Percentiles rank a stretch among this genome's conserved stretches.
These are phyloP conservation scores for Agapostemon virescens DNA, from an alignment of 2,888 invertebrate genomes.

Conservation along the genomic window DNA sequence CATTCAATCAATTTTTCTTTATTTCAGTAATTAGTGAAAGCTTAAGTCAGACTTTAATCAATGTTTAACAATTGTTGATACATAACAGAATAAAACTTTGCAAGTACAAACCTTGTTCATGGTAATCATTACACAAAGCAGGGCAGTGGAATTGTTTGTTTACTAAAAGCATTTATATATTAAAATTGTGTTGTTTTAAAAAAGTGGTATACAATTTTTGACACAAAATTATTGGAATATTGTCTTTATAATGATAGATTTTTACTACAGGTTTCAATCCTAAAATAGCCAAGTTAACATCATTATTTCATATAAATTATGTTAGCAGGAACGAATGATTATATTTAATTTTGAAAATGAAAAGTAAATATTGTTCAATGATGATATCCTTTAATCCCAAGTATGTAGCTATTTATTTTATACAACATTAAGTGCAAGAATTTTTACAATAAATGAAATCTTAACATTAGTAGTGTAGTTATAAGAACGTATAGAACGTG, in stretches of 20 bases:
- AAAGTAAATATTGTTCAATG: not conserved
- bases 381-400: constrained; percentile 39
- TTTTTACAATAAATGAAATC: constrained; percentile 44
- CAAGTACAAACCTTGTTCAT: constrained; percentile 47
- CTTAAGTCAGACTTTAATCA: constrained; percentile 30
- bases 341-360: not conserved
- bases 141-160: constrained; percentile 46
- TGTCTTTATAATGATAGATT: constrained; percentile 27
- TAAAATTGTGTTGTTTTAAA: constrained; percentile 41
- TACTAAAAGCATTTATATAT: constrained; percentile 39
- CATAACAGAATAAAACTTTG: constrained; percentile 46
- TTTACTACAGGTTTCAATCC: constrained; percentile 23
- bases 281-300: constrained; percentile 44
- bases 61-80: constrained; percentile 37
- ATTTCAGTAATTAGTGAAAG: constrained; percentile 45
- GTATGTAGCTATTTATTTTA: constrained; percentile 48
- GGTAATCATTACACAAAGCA: constrained; percentile 49
- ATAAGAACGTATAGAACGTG: constrained; percentile 34
- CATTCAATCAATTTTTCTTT: constrained; percentile 49
- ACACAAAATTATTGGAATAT: constrained; percentile 42
- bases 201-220: constrained; percentile 36
- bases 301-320: not conserved
- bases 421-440: constrained; percentile 39
- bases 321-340: constrained; percentile 42
- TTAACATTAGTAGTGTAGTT: constrained; percentile 34